Percentiles rank a stretch among this genome's conserved stretches.
Evolutionary conservation across 2,797 vertebrate species (phyloP).

Genomic region (Semotilus atromaculatus): DNA sequence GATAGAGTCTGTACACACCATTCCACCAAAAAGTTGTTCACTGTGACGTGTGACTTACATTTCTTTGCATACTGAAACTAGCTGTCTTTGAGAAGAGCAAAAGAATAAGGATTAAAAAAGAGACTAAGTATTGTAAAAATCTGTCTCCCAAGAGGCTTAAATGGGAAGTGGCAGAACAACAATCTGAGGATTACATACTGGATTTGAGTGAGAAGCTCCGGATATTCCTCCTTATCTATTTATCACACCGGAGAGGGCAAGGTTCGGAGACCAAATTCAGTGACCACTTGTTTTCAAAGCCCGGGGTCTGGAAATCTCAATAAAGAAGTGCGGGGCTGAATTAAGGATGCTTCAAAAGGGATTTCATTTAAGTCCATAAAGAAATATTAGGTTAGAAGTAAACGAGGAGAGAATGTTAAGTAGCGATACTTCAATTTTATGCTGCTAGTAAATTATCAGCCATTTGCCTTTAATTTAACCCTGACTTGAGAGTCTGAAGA

Average conservation of each 20-base stretch:
- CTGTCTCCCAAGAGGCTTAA: slow-evolving; percentile 73
- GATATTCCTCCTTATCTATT: slow-evolving; percentile 79
- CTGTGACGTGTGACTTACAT: background rate
- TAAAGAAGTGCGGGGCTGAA: background rate
- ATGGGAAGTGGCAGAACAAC: slow-evolving; percentile 75
- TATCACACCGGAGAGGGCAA: slow-evolving; percentile 74
- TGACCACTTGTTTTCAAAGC: slow-evolving; percentile 28
- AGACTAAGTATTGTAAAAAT: slow-evolving; percentile 50
- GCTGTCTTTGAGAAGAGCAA: slow-evolving; percentile 25
- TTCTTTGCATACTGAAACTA: slow-evolving; percentile 10
- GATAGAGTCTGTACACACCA: background rate
- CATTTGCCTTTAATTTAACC: slow-evolving; percentile 44
- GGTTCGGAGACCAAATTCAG: slow-evolving; percentile 64
- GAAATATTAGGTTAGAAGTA: slow-evolving; percentile 52
- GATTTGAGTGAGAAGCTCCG: slow-evolving; percentile 80
- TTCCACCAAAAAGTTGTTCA: background rate
- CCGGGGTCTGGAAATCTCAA: background rate
- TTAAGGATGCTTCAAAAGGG: background rate
- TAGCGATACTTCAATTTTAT: slow-evolving; percentile 41
- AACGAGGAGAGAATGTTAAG: slow-evolving; percentile 45
- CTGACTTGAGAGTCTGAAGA: slow-evolving; percentile 32
- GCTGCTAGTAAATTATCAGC: slow-evolving; percentile 46
- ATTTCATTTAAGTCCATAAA: slow-evolving; percentile 43
- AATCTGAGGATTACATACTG: slow-evolving; percentile 78
- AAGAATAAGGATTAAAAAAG: slow-evolving; percentile 32